Evolutionary conservation across 2,888 invertebrate genomes (phyloP).

Genomic region (Calameuta pallipes): DNA sequence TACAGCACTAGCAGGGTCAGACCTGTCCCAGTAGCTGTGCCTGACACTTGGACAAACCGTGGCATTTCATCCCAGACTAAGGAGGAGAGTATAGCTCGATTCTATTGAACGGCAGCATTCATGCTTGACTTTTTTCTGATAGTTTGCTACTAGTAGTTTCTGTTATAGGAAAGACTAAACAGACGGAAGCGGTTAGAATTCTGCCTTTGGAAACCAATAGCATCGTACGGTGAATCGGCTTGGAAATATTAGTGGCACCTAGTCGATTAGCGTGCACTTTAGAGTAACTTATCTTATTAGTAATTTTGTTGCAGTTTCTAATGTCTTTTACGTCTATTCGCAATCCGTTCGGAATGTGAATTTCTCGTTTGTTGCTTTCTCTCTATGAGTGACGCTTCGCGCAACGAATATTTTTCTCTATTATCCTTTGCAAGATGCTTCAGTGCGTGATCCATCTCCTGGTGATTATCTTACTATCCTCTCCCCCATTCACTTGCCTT

Average conservation of each 20-base stretch:
- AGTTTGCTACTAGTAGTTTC: not conserved
- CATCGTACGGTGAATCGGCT: not conserved
- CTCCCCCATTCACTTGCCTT: not conserved
- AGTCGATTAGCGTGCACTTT: not conserved
- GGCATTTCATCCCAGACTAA: not conserved
- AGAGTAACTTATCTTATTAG: not conserved
- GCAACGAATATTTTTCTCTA: not conserved
- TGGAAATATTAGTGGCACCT: not conserved
- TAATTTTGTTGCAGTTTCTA: not conserved
- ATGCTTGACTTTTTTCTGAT: not conserved
- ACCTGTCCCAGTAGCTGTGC: slow-evolving; percentile 5
- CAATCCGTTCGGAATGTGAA: not conserved
- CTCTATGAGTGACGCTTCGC: not conserved
- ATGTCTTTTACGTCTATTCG: not conserved
- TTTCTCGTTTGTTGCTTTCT: too few relatives aligned
- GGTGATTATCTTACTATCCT: not conserved
- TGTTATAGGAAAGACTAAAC: not conserved
- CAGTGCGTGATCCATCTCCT: not conserved
- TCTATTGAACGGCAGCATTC: not conserved
- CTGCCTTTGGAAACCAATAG: not conserved
- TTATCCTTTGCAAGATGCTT: not conserved
- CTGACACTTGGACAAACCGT: slow-evolving; percentile 18
- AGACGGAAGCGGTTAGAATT: not conserved
- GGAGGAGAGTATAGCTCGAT: not conserved
- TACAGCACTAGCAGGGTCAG: not conserved